Evolutionary conservation across 2,113 vertebrate genomes (phyloP), one percentile per base, ranked within the genome.

Genomic region (Pelodiscus sinensis): DNA sequence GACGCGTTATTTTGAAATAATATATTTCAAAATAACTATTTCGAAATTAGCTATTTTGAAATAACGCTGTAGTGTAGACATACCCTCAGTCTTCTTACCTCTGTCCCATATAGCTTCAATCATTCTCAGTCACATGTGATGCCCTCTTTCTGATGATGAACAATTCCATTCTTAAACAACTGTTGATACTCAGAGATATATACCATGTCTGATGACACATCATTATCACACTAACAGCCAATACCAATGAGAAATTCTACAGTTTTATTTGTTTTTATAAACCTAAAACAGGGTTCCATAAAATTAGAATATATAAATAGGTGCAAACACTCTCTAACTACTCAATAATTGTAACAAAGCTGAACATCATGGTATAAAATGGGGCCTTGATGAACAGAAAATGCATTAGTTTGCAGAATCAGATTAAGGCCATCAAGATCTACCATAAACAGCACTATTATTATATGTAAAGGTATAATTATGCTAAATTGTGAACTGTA

Each of bases 381-480:
- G 0, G 38, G 94, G 92, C 87, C 86, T 92, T 91, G 88, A 56
- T 95, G 90, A 95, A 93, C 0, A 88, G 88, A 95, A 95, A 96
- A 94, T 82, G 81, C 78, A 56, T 68, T 94, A 90, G 38, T 92
- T 89, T 89, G 82, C 75, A 94, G 90, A 96, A 94, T 89, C 65
- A 95, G 92, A 93, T 94, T 94, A 94, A 86, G 15, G 65, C 77
- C 93, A 95, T 78, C 92, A 92, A 88, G 89, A 94, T 83, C 79
- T 88, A 94, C 86, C 68, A 85, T 84, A 95, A 96, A 95, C 81
- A 71, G 44, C 77, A 88, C 50, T 3, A 11, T 84, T 95, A 97
- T 94, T 95, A 82, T 94, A 96, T 94, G 92, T 84, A 88, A 96
- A 96, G 88, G 92, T 93, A 89, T 86, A 92, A 93, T 91, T 95